These are phyloP conservation scores for Penelope pileata DNA, from an alignment of 2,113 vertebrate genomes.

Conservation along the genomic window DNA sequence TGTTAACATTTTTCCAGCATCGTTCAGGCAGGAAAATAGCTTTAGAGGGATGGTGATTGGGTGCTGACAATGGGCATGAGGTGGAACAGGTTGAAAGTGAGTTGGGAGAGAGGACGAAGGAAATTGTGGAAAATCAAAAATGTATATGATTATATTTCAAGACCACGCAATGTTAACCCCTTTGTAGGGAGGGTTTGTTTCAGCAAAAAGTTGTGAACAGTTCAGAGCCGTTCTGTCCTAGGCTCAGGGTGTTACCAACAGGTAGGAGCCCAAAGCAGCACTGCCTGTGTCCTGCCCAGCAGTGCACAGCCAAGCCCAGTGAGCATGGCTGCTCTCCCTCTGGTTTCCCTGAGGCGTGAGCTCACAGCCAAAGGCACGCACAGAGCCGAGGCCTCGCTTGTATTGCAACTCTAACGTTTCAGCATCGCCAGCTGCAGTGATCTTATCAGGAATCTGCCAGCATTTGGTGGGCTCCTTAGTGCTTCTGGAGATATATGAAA, in stretches of 20 bases:
- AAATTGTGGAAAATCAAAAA: background rate
- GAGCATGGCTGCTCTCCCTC: rapidly evolving
- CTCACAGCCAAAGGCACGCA: background rate
- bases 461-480: background rate
- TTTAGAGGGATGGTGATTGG: background rate
- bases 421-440: background rate
- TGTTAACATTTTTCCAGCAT: background rate
- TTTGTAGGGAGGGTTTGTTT: background rate
- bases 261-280: background rate
- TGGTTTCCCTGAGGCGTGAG: background rate
- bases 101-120: background rate
- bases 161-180: background rate
- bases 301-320: background rate
- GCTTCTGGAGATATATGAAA: background rate
- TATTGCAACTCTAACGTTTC: background rate
- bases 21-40: background rate
- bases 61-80: background rate
- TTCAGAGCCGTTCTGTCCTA: background rate
- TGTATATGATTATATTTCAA: background rate
- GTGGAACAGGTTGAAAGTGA: background rate
- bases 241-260: background rate
- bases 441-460: background rate
- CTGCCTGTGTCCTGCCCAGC: rapidly evolving
- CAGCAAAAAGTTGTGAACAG: background rate
- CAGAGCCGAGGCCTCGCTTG: background rate